These are phyloP conservation scores for Trichopria drosophilae DNA, from an alignment of 2,888 invertebrate species.

Conservation along the genomic window DNA sequence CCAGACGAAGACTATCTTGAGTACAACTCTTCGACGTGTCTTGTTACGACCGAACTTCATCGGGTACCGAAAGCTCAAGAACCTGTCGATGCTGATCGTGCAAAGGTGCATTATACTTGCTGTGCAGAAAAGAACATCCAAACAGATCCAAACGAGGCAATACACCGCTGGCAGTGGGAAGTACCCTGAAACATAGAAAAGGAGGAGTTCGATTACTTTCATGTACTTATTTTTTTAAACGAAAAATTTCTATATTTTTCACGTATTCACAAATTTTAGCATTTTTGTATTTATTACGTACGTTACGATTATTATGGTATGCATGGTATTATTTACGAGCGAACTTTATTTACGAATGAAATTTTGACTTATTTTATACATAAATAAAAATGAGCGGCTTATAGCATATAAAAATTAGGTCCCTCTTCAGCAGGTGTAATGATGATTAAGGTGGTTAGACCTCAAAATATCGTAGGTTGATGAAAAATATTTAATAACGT, in stretches of 20 bases:
- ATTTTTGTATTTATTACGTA: not conserved
- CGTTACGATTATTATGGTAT: not conserved
- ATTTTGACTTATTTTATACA: too few relatives aligned
- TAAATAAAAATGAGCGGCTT: too few relatives aligned
- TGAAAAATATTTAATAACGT: too few relatives aligned
- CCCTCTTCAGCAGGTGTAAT: too few relatives aligned
- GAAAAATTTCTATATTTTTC: not conserved
- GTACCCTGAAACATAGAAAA: slow-evolving; percentile 67
- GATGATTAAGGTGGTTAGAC: too few relatives aligned
- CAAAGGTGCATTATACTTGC: slow-evolving; percentile 97
- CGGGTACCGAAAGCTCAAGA: slow-evolving; percentile 86
- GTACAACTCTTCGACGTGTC: slow-evolving; percentile 77
- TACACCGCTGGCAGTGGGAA: slow-evolving; percentile 81
- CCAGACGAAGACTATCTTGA: slow-evolving; percentile 95
- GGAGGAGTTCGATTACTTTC: too few relatives aligned
- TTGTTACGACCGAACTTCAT: slow-evolving; percentile 92
- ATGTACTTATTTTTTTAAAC: too few relatives aligned
- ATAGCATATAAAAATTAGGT: too few relatives aligned
- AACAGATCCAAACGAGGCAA: slow-evolving; percentile 91
- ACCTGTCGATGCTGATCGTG: slow-evolving; percentile 94
- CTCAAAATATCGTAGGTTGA: too few relatives aligned
- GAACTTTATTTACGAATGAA: too few relatives aligned
- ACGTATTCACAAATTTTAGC: not conserved
- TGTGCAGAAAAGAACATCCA: slow-evolving; percentile 95
- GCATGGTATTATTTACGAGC: too few relatives aligned